phyloP scores from a whole-genome alignment of 2,113 vertebrate species.

The Atlantisia rogersi region DNA sequence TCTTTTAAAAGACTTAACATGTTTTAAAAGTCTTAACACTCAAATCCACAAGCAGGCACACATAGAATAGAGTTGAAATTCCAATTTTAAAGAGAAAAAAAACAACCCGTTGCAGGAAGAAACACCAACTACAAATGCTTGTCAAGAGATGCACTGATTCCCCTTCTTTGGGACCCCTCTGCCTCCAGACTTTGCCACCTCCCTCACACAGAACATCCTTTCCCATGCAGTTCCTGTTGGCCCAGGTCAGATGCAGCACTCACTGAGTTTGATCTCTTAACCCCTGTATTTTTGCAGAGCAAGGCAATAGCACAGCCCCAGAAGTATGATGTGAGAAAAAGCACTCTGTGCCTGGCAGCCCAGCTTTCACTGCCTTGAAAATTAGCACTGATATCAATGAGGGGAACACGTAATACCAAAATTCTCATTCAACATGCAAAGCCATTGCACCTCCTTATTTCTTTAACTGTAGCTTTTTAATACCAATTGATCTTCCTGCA shows the following conservation, averaged over 20 bases:
- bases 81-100: background rate
- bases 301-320: background rate
- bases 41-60: background rate
- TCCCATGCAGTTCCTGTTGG: background rate
- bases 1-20: background rate
- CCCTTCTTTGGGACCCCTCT: background rate
- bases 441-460: background rate
- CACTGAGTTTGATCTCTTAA: background rate
- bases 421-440: background rate
- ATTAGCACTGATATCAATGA: background rate
- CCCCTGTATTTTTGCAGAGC: background rate
- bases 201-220: background rate
- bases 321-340: background rate
- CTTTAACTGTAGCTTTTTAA: background rate
- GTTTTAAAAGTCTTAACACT: background rate
- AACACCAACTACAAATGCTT: background rate
- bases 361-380: background rate
- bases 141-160: background rate
- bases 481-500: background rate
- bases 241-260: background rate
- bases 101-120: background rate
- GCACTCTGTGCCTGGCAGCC: background rate
- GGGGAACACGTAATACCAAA: background rate
- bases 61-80: background rate
- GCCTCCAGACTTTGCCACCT: background rate